Conservation (phyloP, 2,888 invertebrate genomes). For the Leucania comma region DNA sequence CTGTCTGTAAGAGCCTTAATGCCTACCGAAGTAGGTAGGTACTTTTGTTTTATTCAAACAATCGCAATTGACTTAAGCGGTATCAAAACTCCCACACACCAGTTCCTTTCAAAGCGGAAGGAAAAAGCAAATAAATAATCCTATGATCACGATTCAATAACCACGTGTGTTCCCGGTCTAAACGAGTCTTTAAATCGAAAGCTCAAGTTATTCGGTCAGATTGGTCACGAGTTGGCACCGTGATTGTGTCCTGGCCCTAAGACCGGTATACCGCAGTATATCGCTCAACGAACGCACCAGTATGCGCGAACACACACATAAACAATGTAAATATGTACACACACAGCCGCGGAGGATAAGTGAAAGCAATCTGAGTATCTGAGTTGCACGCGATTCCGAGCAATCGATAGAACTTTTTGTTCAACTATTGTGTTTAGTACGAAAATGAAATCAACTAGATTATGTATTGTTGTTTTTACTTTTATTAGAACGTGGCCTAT, state of each 20-base stretch:
- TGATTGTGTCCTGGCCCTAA: constrained; percentile 58
- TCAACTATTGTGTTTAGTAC: constrained; percentile 56
- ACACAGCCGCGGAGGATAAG: constrained; percentile 62
- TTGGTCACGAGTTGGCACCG: constrained; percentile 55
- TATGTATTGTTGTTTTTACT: constrained; percentile 53
- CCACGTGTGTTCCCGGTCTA: constrained; percentile 36
- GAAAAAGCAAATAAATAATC: constrained; percentile 36
- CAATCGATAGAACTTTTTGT: constrained; percentile 60
- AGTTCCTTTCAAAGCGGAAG: constrained; percentile 39
- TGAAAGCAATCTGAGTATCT: constrained; percentile 66
- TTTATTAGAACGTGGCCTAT: constrained; percentile 34
- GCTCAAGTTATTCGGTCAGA: constrained; percentile 61
- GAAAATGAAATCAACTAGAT: constrained; percentile 59
- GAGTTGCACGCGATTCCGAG: constrained; percentile 58
- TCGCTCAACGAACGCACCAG: constrained; percentile 71
- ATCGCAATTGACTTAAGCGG: not conserved
- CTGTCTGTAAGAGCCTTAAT: not conserved
- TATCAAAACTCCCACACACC: not conserved
- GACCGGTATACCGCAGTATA: constrained; percentile 72
- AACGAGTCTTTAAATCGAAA: constrained; percentile 51
- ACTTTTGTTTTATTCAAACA: not conserved
- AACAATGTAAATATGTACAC: constrained; percentile 24
- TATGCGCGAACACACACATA: constrained; percentile 20
- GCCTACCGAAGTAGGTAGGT: not conserved
- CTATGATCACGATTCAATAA: constrained; percentile 40